Conservation (phyloP, 2,797 vertebrate species). For the Enteromius fasciolatus region DNA sequence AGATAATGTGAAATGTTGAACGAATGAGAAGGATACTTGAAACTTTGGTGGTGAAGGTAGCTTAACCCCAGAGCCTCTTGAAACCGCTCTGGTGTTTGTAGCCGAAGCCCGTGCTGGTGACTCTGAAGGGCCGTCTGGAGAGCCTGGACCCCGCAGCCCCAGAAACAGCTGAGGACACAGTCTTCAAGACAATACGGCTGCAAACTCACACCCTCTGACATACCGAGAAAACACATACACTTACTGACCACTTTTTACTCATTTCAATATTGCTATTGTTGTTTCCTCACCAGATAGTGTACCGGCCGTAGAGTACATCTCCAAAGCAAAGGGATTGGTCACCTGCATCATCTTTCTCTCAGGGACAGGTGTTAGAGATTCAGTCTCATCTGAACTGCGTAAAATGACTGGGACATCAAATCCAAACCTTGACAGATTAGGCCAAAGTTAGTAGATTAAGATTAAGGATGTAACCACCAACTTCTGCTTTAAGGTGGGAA, state of each 20-base stretch:
- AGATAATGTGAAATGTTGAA: neutral
- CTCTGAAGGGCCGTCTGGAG: slow-evolving; percentile 83
- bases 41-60: slow-evolving; percentile 81
- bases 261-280: neutral
- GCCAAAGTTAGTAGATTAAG: neutral
- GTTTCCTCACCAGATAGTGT: slow-evolving; percentile 81
- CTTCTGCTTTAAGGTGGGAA: neutral
- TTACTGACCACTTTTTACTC: neutral
- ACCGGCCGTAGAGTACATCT: slow-evolving; percentile 74
- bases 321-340: slow-evolving; percentile 91
- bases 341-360: slow-evolving; percentile 93
- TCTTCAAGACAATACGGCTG: slow-evolving; percentile 85
- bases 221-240: neutral
- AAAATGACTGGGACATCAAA: slow-evolving; percentile 92
- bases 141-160: slow-evolving; percentile 88
- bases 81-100: slow-evolving; percentile 79
- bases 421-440: slow-evolving; percentile 83
- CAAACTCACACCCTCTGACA: slow-evolving; percentile 81
- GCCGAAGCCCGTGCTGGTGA: slow-evolving; percentile 76
- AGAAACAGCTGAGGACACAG: slow-evolving; percentile 88
- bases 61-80: slow-evolving; percentile 81
- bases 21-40: slow-evolving; percentile 86
- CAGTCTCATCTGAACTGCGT: slow-evolving; percentile 88
- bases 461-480: neutral
- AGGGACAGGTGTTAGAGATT: slow-evolving; percentile 76